A percentile compares a stretch with the other conserved stretches of the same genome.
Evolutionary conservation across 2,888 invertebrate species (phyloP).

Genomic region (Ellobium chinense): DNA sequence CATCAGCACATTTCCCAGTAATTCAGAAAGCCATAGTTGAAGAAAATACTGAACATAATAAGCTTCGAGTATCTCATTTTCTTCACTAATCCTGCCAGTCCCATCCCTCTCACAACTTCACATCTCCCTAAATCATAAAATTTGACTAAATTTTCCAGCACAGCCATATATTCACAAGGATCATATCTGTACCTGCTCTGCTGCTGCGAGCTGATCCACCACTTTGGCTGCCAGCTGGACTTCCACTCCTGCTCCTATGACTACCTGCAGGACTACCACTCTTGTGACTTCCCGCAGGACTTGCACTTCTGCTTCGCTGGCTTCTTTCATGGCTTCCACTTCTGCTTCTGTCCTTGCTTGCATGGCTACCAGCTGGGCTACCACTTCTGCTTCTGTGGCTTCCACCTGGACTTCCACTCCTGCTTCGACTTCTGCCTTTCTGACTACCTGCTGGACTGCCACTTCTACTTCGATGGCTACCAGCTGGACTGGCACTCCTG

Average conservation of each 20-base stretch:
- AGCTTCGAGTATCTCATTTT: too few species aligned
- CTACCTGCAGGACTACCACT: constrained; percentile 45
- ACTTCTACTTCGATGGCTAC: constrained; percentile 51
- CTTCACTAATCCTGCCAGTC: too few species aligned
- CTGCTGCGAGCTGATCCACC: constrained; percentile 36
- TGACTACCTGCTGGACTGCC: constrained; percentile 53
- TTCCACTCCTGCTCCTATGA: constrained; percentile 51
- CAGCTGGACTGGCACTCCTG: constrained; percentile 47
- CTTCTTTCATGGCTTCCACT: constrained; percentile 47
- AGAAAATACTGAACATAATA: too few species aligned
- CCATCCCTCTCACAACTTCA: too few species aligned
- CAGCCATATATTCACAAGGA: too few species aligned
- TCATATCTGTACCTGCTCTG: constrained; percentile 24
- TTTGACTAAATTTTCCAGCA: too few species aligned
- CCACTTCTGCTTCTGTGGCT: constrained; percentile 42
- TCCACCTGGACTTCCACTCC: constrained; percentile 47
- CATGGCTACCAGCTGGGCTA: constrained; percentile 48
- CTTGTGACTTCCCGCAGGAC: constrained; percentile 47
- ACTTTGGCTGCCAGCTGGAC: constrained; percentile 45
- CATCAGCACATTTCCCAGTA: too few species aligned
- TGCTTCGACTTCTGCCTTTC: constrained; percentile 48
- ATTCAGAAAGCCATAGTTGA: too few species aligned
- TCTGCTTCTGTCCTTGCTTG: constrained; percentile 48
- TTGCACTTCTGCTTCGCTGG: constrained; percentile 41
- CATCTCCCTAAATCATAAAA: too few species aligned